A percentile compares a stretch with the other conserved stretches of the same genome.
Conservation (phyloP, 1,140 invertebrate species). For the Brachionus sp. region DNA sequence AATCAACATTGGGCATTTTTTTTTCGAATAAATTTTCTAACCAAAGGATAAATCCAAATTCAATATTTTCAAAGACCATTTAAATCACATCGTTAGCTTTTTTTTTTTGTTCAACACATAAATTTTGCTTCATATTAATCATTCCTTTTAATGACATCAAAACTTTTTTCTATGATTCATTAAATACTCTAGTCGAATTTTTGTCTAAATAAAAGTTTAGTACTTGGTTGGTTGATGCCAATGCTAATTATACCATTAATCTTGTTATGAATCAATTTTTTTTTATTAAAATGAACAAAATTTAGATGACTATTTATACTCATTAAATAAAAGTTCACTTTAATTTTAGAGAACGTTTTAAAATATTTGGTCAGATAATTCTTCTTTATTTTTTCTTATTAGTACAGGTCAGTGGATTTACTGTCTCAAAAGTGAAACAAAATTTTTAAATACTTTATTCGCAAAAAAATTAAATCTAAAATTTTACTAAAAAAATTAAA, state of each 20-base stretch:
- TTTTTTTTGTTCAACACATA: not conserved
- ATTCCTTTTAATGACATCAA: not conserved
- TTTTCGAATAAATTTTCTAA: not conserved
- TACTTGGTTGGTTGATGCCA: not conserved
- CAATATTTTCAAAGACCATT: not conserved
- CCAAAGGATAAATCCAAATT: not conserved
- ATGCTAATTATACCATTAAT: conserved; percentile 3
- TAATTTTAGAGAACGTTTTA: not conserved
- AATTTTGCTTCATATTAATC: conserved; percentile 4
- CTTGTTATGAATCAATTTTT: not conserved
- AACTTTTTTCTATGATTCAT: conserved; percentile 5
- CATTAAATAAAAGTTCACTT: not conserved
- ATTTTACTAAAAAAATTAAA: not conserved
- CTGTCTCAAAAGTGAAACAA: not conserved
- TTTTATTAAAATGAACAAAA: not conserved
- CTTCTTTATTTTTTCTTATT: not conserved
- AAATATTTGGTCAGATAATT: not conserved
- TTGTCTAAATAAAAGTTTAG: not conserved
- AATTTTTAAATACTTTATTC: conserved; percentile 9
- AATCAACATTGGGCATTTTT: conserved; percentile 39
- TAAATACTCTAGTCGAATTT: not conserved
- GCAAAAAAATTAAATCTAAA: not conserved
- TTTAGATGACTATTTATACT: not conserved
- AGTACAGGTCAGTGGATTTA: conserved; percentile 6
- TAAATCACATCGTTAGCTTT: not conserved